A percentile compares a stretch with the other conserved stretches of the same genome.
These are phyloP conservation scores for Melanotaenia parkinsoni DNA, from an alignment of 2,797 vertebrate species.

Conservation along the genomic window DNA sequence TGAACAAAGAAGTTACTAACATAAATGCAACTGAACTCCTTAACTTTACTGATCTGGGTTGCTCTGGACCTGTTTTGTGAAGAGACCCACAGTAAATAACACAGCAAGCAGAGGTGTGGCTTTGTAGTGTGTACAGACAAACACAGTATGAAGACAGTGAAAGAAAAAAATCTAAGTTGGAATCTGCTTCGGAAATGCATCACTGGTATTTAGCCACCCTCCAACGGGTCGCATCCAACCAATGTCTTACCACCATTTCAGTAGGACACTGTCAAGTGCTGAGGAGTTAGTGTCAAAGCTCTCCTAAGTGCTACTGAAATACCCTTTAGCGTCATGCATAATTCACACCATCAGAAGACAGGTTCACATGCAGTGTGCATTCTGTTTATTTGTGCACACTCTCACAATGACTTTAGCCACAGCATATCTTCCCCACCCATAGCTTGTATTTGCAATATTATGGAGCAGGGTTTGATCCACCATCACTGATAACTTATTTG, in stretches of 20 bases:
- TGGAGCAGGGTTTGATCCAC: not conserved
- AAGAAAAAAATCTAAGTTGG: slow-evolving; percentile 1
- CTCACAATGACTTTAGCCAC: not conserved
- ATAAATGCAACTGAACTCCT: not conserved
- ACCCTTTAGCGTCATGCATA: slow-evolving; percentile 49
- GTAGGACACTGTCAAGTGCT: slow-evolving; percentile 30
- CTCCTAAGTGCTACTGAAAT: slow-evolving; percentile 54
- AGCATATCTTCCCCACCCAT: not conserved
- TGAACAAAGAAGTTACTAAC: no score
- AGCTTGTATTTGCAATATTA: not conserved
- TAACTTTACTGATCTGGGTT: no score
- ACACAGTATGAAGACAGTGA: slow-evolving; percentile 7
- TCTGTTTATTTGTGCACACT: slow-evolving; percentile 24
- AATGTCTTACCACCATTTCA: slow-evolving; percentile 25
- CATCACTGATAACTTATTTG: not conserved
- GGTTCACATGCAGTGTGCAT: slow-evolving; percentile 21
- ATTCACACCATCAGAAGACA: slow-evolving; percentile 54
- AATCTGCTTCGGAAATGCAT: slow-evolving; percentile 13
- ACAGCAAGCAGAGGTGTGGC: slow-evolving; percentile 18
- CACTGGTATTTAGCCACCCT: slow-evolving; percentile 15
- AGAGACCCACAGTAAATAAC: slow-evolving; percentile 9
- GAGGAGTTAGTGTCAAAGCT: slow-evolving; percentile 44
- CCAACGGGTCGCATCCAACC: slow-evolving; percentile 18
- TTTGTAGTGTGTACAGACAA: slow-evolving; percentile 22
- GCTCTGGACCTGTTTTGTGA: not conserved